Evolutionary conservation across 2,888 invertebrate genomes (phyloP).

Genomic region (Hirtodrosophila cameraria): DNA sequence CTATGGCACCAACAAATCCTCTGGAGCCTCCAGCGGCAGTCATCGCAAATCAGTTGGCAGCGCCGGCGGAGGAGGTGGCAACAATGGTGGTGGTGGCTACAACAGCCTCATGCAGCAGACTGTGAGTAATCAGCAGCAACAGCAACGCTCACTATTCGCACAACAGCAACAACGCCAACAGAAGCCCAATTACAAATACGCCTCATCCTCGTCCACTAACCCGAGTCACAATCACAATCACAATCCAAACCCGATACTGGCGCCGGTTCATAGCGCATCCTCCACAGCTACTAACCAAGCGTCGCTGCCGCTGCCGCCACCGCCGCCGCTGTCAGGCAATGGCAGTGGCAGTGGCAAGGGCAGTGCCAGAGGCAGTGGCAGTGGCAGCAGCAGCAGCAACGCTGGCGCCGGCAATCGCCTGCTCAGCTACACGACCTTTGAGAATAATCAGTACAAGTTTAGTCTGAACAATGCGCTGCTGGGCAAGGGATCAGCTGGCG

Average conservation of each 20-base stretch:
- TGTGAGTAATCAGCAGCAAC: slow-evolving; percentile 84
- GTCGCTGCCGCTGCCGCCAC: slow-evolving; percentile 21
- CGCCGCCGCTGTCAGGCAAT: slow-evolving; percentile 13
- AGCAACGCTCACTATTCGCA: slow-evolving; percentile 78
- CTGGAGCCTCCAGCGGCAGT: slow-evolving; percentile 84
- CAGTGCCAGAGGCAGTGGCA: slow-evolving; percentile 8
- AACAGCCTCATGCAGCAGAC: slow-evolving; percentile 83
- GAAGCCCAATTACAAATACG: slow-evolving; percentile 79
- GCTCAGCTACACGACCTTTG: slow-evolving; percentile 84
- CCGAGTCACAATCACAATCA: slow-evolving; percentile 58
- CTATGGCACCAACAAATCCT: slow-evolving; percentile 85
- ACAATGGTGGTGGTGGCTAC: slow-evolving; percentile 75
- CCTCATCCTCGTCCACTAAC: slow-evolving; percentile 69
- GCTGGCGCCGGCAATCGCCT: slow-evolving; percentile 76
- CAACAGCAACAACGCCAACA: slow-evolving; percentile 80
- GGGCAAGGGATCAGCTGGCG: slow-evolving; percentile 55
- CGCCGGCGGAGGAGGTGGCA: slow-evolving; percentile 64
- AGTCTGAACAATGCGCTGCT: slow-evolving; percentile 83
- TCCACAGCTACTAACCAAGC: slow-evolving; percentile 56
- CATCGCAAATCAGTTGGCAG: slow-evolving; percentile 83
- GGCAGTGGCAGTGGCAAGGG: slow-evolving; percentile 5
- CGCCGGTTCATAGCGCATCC: slow-evolving; percentile 77
- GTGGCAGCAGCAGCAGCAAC: slow-evolving; percentile 25
- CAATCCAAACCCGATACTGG: slow-evolving; percentile 64
- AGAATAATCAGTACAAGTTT: slow-evolving; percentile 84